These are phyloP conservation scores for Muraenolepis orangiensis DNA, from an alignment of 2,797 vertebrate genomes.

Conservation along the genomic window DNA sequence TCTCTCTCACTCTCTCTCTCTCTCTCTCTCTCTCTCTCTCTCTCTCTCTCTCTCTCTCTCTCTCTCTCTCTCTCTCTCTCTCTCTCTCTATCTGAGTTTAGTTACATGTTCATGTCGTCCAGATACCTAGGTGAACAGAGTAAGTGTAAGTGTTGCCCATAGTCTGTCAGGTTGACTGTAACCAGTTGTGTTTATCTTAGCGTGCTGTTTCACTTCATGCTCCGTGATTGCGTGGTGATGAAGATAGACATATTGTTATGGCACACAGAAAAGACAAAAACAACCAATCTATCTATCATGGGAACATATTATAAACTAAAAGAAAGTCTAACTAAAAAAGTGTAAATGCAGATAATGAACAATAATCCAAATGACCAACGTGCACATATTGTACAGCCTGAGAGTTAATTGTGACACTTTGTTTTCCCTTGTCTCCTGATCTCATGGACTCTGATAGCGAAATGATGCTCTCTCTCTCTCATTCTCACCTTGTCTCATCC, in stretches of 20 bases:
- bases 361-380: too few species aligned
- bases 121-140: slow-evolving; percentile 1
- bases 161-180: slow-evolving; percentile 4
- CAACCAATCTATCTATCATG: too few species aligned
- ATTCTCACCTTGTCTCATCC: not conserved
- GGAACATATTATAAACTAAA: too few species aligned
- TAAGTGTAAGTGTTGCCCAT: slow-evolving; percentile 1
- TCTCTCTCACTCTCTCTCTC: not conserved
- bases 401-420: too few species aligned
- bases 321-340: too few species aligned
- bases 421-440: too few species aligned
- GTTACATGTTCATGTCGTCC: not conserved
- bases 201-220: not conserved
- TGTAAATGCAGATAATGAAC: too few species aligned
- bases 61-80: not conserved
- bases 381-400: too few species aligned
- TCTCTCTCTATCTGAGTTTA: not conserved
- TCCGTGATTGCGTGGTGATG: not conserved
- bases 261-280: not conserved
- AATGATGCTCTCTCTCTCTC: not conserved
- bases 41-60: not conserved
- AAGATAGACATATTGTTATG: not conserved
- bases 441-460: too few species aligned
- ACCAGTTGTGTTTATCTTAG: not conserved
- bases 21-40: not conserved